These are phyloP conservation scores for Bombyx mori DNA, from an alignment of 1,140 invertebrate genomes.

Conservation along the genomic window DNA sequence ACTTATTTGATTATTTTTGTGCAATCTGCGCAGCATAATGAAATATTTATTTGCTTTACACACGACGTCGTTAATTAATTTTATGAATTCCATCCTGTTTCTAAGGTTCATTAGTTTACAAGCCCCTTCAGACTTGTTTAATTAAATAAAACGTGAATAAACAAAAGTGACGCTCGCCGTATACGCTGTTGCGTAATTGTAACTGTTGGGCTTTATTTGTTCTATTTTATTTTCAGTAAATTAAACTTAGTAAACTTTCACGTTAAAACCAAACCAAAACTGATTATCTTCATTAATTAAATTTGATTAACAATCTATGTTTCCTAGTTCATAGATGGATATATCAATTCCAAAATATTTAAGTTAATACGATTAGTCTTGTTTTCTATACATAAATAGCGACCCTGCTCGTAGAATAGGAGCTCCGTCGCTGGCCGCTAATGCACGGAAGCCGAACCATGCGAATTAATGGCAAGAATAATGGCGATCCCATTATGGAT, in stretches of 20 bases:
- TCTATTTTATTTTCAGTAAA: too few relatives aligned
- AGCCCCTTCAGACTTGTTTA: slow-evolving; percentile 4
- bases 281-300: too few relatives aligned
- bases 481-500: slow-evolving; percentile 71
- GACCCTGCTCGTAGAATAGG: slow-evolving; percentile 53
- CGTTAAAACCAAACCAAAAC: too few relatives aligned
- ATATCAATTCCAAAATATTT: not conserved
- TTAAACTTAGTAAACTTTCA: too few relatives aligned
- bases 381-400: not conserved
- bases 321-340: too few relatives aligned
- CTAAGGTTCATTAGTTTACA: slow-evolving; percentile 5
- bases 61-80: slow-evolving; percentile 57
- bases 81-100: slow-evolving; percentile 37
- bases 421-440: slow-evolving; percentile 53
- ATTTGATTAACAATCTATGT: too few relatives aligned
- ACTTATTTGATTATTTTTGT: slow-evolving; percentile 45
- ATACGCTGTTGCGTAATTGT: too few relatives aligned
- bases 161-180: not conserved
- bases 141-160: slow-evolving; percentile 10
- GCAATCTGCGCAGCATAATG: too few relatives aligned
- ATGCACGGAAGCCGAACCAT: slow-evolving; percentile 67
- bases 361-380: not conserved
- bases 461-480: slow-evolving; percentile 71
- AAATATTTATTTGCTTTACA: slow-evolving; percentile 33
- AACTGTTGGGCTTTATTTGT: too few relatives aligned